phyloP scores from a whole-genome alignment of 1,140 invertebrate species.

The Sarcophaga peregrina region DNA sequence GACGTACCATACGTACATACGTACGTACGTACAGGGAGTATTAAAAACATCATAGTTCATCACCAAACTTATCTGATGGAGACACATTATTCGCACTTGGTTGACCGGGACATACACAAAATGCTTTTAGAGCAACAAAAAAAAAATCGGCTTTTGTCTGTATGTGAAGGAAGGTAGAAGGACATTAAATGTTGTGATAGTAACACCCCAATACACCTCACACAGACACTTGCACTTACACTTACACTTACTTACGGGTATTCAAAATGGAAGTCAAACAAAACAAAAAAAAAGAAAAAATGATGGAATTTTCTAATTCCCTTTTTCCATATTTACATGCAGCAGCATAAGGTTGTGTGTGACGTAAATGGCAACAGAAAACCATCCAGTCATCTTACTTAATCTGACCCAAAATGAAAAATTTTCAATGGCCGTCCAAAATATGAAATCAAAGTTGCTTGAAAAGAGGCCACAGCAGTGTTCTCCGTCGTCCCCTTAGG shows the following conservation, averaged over 20 bases:
- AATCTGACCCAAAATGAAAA: conserved; percentile 34
- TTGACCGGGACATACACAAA: conserved; percentile 30
- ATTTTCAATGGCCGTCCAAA: background rate
- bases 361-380: background rate
- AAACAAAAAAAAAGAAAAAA: conserved; percentile 20
- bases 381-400: background rate
- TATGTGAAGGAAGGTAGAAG: background rate
- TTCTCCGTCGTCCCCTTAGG: background rate
- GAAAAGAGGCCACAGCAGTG: background rate
- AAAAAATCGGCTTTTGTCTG: conserved; percentile 26
- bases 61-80: conserved; percentile 41
- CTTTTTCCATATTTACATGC: conserved; percentile 29
- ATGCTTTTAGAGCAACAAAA: conserved; percentile 1
- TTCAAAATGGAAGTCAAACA: background rate
- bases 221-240: background rate
- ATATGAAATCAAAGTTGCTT: background rate
- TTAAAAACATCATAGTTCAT: conserved; percentile 36
- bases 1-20: too few species aligned
- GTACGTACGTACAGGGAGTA: background rate
- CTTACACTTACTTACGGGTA: background rate
- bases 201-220: background rate
- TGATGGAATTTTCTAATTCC: background rate
- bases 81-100: conserved; percentile 41
- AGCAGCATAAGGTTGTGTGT: background rate
- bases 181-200: conserved; percentile 25